Base-by-base conservation (phyloP, 2,797 vertebrate species). In the Fistularia tabacaria region DNA sequence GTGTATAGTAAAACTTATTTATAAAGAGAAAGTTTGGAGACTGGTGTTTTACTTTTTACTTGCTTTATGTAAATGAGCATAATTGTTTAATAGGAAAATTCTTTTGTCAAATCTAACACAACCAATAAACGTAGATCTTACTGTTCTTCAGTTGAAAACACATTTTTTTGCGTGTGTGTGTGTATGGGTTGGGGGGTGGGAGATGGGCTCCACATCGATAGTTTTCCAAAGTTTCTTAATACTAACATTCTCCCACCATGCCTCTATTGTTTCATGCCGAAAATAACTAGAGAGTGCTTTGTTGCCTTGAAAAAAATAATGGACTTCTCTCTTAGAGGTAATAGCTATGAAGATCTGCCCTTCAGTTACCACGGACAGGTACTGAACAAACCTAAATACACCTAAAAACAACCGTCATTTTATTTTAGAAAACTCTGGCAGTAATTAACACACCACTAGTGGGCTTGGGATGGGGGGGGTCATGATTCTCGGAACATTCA, bases 1-100 rank as follows among this genome's bases (percentile, higher is more conserved):
- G 61, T 85, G 65, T 85, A 81, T 57, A 80, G 62, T 66, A 58
- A 78, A 76, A 75, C 61, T 66, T 86, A 84, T 85, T 85, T 85
- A 87, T 82, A 66, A 64, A 66, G 52, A 81, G 45, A 49, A 44
- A 42, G 40, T 25, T 48, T 69, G 49, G 61, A 56, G 66, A 54
- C 53, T 57, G 54, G 25, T 25, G 25, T 25, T 25, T 25, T 25
- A 25, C 25, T 25, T 25, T 25, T 25, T 25, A 25, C 2, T 25
- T 25, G 25, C 25, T 25, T 3, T 25, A 25, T 25, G 25, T 25
- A 25, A 25, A 25, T 25, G 25, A 25, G 25, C 25, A 25, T 25
- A 25, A 25, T 25, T 25, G 25, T 25, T 25, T 57, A 73, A 78
- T 69, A 64, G 71, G 64, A 46, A 3, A 42, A 58, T 48, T 66